A percentile compares a stretch with the other conserved stretches of the same genome.
Evolutionary conservation across 2,113 vertebrate species (phyloP).

Genomic region (Emydura subglobosa): DNA sequence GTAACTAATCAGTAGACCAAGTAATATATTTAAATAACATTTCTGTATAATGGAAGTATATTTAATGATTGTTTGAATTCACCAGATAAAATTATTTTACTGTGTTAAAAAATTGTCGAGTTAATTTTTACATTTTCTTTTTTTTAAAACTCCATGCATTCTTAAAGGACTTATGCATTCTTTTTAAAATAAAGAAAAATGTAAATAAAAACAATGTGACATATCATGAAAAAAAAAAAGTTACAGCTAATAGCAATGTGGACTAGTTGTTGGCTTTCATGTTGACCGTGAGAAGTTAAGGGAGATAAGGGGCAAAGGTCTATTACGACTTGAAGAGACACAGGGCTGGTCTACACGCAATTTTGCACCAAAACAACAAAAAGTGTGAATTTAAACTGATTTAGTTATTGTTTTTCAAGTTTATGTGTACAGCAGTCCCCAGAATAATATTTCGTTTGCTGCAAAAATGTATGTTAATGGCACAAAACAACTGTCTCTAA

Average conservation of each 20-base stretch:
- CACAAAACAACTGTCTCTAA: background rate
- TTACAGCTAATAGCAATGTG: background rate
- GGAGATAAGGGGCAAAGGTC: background rate
- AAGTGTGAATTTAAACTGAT: background rate
- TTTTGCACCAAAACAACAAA: background rate
- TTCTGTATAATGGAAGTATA: slow-evolving; percentile 57
- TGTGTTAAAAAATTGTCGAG: slow-evolving; percentile 50
- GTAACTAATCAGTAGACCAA: slow-evolving; percentile 20
- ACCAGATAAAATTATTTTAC: slow-evolving; percentile 60
- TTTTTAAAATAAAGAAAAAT: slow-evolving; percentile 78
- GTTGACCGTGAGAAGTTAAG: background rate
- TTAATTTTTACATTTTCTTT: slow-evolving; percentile 75
- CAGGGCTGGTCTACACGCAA: background rate
- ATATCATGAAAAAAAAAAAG: background rate
- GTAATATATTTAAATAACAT: slow-evolving; percentile 65
- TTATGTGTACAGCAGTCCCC: background rate
- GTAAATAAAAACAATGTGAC: slow-evolving; percentile 60
- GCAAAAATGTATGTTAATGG: no score
- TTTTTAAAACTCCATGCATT: slow-evolving; percentile 71
- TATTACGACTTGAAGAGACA: background rate
- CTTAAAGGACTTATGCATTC: slow-evolving; percentile 62
- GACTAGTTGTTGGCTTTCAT: background rate
- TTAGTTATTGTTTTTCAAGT: background rate
- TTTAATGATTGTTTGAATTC: slow-evolving; percentile 69
- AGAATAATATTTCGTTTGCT: no score